A percentile compares a stretch with the other conserved stretches of the same genome.
These are phyloP conservation scores for Orchestes rusci DNA, from an alignment of 2,888 invertebrate genomes.

Conservation along the genomic window DNA sequence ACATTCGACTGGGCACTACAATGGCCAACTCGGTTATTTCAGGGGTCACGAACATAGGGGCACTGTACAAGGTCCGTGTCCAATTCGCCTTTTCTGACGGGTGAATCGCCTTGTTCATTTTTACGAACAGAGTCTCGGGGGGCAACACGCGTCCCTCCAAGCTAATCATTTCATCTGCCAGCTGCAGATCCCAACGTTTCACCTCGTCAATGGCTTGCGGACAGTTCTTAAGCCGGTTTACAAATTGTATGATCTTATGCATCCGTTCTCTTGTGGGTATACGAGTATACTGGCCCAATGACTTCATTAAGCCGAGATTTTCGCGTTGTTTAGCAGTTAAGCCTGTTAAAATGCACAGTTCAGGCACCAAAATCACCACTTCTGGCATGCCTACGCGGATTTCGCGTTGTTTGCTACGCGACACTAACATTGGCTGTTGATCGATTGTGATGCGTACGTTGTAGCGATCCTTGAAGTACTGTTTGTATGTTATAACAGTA, in stretches of 20 bases:
- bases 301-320: constrained; percentile 57
- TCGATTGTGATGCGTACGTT: constrained; percentile 1
- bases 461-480: constrained; percentile 22
- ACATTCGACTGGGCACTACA: constrained; percentile 43
- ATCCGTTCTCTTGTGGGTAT: too few species aligned
- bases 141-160: constrained; percentile 60
- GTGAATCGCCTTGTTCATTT: constrained; percentile 6
- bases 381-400: constrained; percentile 63
- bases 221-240: constrained; percentile 51
- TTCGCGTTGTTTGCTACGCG: constrained; percentile 61
- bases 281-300: constrained; percentile 66
- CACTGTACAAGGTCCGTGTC: constrained; percentile 59
- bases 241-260: constrained; percentile 59
- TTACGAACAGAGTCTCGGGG: constrained; percentile 43
- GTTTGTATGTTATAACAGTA: constrained; percentile 16
- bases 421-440: constrained; percentile 74
- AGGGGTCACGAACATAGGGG: constrained; percentile 43
- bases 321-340: constrained; percentile 50
- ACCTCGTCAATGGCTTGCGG: constrained; percentile 52
- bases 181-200: constrained; percentile 61
- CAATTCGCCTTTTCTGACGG: constrained; percentile 59
- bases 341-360: constrained; percentile 79
- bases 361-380: constrained; percentile 70
- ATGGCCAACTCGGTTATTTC: constrained; percentile 47
- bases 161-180: constrained; percentile 55